A percentile compares a stretch with the other conserved stretches of the same genome.
Conservation (phyloP, 2,888 invertebrate species). For the Ichneumon xanthorius region DNA sequence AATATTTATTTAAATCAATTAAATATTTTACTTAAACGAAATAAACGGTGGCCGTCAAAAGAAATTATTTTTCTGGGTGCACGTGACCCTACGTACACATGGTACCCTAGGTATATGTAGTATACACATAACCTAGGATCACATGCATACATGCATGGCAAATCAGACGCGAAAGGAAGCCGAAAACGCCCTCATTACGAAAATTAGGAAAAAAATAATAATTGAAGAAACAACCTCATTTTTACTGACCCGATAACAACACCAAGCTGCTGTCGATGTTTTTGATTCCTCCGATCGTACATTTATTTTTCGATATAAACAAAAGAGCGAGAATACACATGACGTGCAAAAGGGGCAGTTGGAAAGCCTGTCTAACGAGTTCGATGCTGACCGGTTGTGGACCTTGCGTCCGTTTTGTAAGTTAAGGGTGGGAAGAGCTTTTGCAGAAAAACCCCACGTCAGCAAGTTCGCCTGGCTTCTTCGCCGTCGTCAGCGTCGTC, state of each 20-base stretch:
- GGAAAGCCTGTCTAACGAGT: background rate
- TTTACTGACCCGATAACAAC: background rate
- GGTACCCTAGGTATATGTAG: no score
- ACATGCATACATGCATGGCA: no score
- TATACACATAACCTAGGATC: no score
- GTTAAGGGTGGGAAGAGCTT: slow-evolving; percentile 44
- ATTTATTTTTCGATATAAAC: background rate
- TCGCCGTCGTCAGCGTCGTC: slow-evolving; percentile 5
- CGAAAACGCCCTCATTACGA: background rate
- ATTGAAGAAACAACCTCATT: background rate
- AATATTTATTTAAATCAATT: no score
- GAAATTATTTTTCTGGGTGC: no score
- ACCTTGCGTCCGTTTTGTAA: slow-evolving; percentile 10
- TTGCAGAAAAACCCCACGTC: slow-evolving; percentile 50
- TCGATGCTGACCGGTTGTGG: background rate
- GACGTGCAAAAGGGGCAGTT: background rate
- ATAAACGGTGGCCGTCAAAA: no score
- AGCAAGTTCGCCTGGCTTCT: slow-evolving; percentile 54
- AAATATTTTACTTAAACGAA: no score
- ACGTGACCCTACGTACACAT: no score
- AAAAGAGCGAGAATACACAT: background rate
- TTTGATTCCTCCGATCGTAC: background rate
- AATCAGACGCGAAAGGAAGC: no score
- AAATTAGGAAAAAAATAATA: background rate
- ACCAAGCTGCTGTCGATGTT: background rate